phyloP scores from a whole-genome alignment of 2,797 vertebrate genomes.

The Neosilurus hyrtlii region DNA sequence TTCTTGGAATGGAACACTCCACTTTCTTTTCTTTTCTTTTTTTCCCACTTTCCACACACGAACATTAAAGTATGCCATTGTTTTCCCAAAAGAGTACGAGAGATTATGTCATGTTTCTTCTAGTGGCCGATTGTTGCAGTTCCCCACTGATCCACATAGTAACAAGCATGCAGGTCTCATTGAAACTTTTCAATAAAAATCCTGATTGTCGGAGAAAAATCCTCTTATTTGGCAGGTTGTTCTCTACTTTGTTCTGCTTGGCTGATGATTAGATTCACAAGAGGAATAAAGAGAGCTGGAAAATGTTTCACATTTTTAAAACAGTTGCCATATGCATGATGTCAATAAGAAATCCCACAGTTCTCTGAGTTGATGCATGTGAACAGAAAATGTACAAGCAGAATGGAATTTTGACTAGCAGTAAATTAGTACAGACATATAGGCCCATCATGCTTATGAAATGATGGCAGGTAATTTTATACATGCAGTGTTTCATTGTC shows the following conservation, averaged over 20 bases:
- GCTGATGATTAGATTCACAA: neutral
- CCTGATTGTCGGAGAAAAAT: neutral
- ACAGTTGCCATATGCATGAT: neutral
- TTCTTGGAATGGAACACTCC: conserved; percentile 43
- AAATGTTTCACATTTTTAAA: neutral
- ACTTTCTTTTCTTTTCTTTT: no score
- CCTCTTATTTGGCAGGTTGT: neutral
- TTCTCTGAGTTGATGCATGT: neutral
- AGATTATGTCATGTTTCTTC: conserved; percentile 47
- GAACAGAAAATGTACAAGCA: neutral
- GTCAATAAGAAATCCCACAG: neutral
- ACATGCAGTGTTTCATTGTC: neutral
- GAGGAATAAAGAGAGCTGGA: neutral
- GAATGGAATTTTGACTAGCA: neutral
- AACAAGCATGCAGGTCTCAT: conserved; percentile 16
- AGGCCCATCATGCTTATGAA: neutral
- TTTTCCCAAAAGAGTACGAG: neutral
- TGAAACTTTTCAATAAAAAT: conserved; percentile 36
- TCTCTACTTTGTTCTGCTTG: conserved; percentile 4
- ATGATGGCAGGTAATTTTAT: neutral
- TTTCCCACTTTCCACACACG: conserved; percentile 36
- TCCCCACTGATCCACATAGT: conserved; percentile 41
- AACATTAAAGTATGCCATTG: conserved; percentile 35
- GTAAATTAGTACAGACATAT: neutral
- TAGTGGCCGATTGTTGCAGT: conserved; percentile 31